Conservation (phyloP, 37 sponge, comb jelly and placozoan genomes). For the Theonella swinhoei region DNA sequence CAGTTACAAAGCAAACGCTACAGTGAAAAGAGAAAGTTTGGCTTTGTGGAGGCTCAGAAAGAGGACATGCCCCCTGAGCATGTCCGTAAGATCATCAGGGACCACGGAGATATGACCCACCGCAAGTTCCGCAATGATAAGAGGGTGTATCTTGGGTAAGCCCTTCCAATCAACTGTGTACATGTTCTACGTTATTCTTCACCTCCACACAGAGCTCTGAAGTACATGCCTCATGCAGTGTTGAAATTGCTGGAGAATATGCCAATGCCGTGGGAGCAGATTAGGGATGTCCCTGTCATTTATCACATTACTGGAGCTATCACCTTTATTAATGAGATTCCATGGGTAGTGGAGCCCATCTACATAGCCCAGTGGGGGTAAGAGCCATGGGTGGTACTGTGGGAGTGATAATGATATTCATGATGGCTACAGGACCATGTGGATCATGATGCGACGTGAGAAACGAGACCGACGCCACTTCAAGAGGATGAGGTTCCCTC, state of each 20-base stretch:
- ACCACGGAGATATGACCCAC: slow-evolving; percentile 99
- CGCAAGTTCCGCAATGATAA: slow-evolving; percentile 99
- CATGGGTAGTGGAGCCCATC: slow-evolving; percentile 97
- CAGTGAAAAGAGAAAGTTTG: slow-evolving; percentile 98
- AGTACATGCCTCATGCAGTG: slow-evolving; percentile 99
- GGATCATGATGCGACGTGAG: slow-evolving; percentile 99
- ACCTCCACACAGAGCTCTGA: slow-evolving; percentile 78
- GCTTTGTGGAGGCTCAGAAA: slow-evolving; percentile 99
- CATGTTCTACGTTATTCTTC: not conserved
- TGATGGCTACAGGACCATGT: slow-evolving; percentile 84
- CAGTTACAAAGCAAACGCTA: slow-evolving; percentile 97
- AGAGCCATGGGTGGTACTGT: slow-evolving; percentile 24
- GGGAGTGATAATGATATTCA: not conserved
- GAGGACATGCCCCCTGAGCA: slow-evolving; percentile 99
- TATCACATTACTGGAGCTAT: slow-evolving; percentile 99
- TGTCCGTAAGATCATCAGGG: slow-evolving; percentile 98
- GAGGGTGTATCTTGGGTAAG: slow-evolving; percentile 98
- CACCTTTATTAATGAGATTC: slow-evolving; percentile 99
- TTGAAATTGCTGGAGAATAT: slow-evolving; percentile 99
- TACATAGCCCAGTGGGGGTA: slow-evolving; percentile 99
- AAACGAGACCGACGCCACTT: slow-evolving; percentile 99
- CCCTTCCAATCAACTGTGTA: not conserved
- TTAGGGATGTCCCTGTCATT: slow-evolving; percentile 91
- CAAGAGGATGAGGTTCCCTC: slow-evolving; percentile 99
- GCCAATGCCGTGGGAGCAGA: slow-evolving; percentile 99